A percentile compares a stretch with the other conserved stretches of the same genome.
Evolutionary conservation across 1,140 invertebrate genomes (phyloP).

Genomic region (Belonocnema kinseyi): DNA sequence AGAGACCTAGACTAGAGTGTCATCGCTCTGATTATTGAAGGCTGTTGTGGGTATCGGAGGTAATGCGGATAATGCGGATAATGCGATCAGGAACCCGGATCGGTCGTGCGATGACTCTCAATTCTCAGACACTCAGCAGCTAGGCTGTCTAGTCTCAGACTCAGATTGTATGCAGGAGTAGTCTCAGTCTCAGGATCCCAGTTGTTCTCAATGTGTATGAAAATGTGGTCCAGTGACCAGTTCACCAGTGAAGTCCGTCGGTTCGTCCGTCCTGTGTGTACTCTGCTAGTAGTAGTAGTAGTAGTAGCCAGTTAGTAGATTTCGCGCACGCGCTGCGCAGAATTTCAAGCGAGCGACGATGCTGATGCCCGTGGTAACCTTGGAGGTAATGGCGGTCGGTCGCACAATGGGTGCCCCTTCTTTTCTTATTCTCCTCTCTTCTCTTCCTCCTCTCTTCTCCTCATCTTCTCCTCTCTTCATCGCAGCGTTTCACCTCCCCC

Average conservation of each 20-base stretch:
- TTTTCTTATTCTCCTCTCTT: too few species aligned
- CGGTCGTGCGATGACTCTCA: conserved; percentile 14
- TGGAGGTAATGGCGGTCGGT: conserved; percentile 59
- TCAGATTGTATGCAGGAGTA: too few species aligned
- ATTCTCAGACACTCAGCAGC: too few species aligned
- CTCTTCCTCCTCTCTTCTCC: too few species aligned
- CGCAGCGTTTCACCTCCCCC: conserved; percentile 45
- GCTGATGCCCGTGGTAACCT: conserved; percentile 56
- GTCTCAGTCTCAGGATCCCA: not conserved
- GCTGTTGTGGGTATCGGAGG: conserved; percentile 8
- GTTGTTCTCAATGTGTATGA: conserved; percentile 36
- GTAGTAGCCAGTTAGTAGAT: not conserved
- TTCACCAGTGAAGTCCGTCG: not conserved
- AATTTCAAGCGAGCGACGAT: conserved; percentile 33
- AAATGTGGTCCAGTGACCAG: conserved; percentile 41
- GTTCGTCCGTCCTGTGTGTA: too few species aligned
- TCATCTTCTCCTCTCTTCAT: too few species aligned
- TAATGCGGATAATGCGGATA: conserved; percentile 20
- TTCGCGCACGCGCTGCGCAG: conserved; percentile 19
- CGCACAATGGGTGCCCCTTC: conserved; percentile 50
- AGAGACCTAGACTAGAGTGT: not conserved
- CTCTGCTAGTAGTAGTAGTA: too few species aligned
- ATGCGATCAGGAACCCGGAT: conserved; percentile 27
- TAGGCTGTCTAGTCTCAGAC: too few species aligned
- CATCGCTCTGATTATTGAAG: conserved; percentile 25